These are phyloP conservation scores for Enteromius fasciolatus DNA, from an alignment of 2,797 vertebrate genomes.

Conservation along the genomic window DNA sequence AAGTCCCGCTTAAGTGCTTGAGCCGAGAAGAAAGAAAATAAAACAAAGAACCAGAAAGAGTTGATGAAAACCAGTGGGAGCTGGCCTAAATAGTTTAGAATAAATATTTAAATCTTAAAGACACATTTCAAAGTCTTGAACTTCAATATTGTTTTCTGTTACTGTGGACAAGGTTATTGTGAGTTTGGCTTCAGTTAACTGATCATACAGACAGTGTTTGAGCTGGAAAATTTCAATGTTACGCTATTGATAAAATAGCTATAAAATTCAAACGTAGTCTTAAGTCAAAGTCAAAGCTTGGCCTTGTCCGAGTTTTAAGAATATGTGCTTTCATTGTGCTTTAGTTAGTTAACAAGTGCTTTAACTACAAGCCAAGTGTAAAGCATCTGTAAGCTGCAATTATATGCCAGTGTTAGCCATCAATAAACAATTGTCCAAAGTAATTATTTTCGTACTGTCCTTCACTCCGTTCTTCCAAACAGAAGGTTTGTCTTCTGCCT, in stretches of 20 bases:
- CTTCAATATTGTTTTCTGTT: neutral
- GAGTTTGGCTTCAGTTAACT: neutral
- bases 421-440: neutral
- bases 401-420: neutral
- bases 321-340: neutral
- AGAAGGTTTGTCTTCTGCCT: neutral
- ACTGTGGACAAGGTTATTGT: neutral
- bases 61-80: neutral
- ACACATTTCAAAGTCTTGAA: neutral
- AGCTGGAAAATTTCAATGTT: neutral
- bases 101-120: conserved; percentile 7
- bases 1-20: neutral
- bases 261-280: neutral
- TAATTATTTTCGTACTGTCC: neutral
- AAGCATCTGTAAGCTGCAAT: neutral
- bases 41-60: neutral
- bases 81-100: neutral
- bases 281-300: too few relatives aligned
- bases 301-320: neutral
- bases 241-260: neutral
- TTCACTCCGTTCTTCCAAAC: neutral
- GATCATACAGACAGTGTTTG: neutral
- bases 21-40: neutral
- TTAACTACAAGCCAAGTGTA: neutral
- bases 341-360: too few relatives aligned